Evolutionary conservation across 2,113 vertebrate species (phyloP), one percentile per base, ranked within the genome.

Genomic region (Colinus virginianus): DNA sequence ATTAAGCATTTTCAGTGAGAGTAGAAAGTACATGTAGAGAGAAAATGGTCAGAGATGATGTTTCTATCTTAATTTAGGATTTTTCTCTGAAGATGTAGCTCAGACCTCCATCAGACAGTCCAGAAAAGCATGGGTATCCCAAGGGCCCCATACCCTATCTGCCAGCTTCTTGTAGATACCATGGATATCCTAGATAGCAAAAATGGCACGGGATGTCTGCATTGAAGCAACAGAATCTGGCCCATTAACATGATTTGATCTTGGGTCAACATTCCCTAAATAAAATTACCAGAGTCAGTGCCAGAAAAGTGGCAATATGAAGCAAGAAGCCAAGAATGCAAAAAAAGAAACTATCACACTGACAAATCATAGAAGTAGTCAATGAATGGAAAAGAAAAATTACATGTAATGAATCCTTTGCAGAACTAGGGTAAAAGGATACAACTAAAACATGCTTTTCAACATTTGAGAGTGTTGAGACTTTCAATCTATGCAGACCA

Each of bases 401-500:
- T 74, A 71, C 20, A 40, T 74, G 64, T 84, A 92, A 96, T 90
- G 66, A 64, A 34, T 78, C 19, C 90, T 95, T 94, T 90, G 84
- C 88, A 97, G 72, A 88, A 76, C 23, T 91, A 76, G 81, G 51
- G 81, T 87, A 84, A 97, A 95, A 96, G n/a, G 78, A 66, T 90
- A 72, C 78, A 94, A 91, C 90, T 82, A 84, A 95, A 95, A 90
- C 92, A 63, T 30, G 32, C 17, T 89, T 88, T 91, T 91, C 68
- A 70, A 90, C 38, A 76, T 82, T 72, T 49, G 56, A 88, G 55
- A 67, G 78, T 94, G 89, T 88, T 94, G 92, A 96, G 88, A 84
- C 94, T 96, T 97, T 96, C 92, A 94, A 40, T 96, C 92, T 94
- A 45, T 93, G 56, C 84, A 87, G 76, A 92, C 91, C 94, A 74